phyloP scores from a whole-genome alignment of 2,113 vertebrate species.

The Hydrolagus affinis region DNA sequence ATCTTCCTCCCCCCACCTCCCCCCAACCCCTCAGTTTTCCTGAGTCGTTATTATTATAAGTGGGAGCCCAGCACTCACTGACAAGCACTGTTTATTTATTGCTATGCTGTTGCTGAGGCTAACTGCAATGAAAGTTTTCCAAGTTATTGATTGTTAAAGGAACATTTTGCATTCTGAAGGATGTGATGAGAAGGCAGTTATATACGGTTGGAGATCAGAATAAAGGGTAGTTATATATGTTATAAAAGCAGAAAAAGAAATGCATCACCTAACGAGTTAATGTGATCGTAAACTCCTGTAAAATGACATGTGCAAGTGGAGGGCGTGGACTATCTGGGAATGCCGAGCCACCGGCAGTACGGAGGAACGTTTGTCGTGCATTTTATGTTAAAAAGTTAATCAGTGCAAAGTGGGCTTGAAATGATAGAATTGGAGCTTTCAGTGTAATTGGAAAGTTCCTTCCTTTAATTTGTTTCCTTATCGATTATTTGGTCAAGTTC shows the following conservation, averaged over 20 bases:
- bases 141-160: no score
- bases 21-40: no score
- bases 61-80: no score
- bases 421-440: background rate
- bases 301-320: background rate
- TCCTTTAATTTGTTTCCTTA: constrained; percentile 10
- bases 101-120: no score
- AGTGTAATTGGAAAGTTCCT: constrained; percentile 8
- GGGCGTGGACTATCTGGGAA: background rate
- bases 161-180: no score
- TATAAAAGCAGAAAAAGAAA: background rate
- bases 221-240: no score
- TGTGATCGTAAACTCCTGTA: background rate
- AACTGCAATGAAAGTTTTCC: no score
- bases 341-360: background rate
- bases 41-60: no score
- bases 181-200: no score
- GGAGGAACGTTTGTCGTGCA: background rate
- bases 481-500: constrained; percentile 1
- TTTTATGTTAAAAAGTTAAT: constrained; percentile 12
- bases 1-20: no score
- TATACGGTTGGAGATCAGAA: no score
- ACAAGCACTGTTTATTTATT: no score
- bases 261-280: background rate
- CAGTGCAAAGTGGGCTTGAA: background rate